Conservation (phyloP, 2,113 vertebrate genomes). For the Xerus inauris region DNA sequence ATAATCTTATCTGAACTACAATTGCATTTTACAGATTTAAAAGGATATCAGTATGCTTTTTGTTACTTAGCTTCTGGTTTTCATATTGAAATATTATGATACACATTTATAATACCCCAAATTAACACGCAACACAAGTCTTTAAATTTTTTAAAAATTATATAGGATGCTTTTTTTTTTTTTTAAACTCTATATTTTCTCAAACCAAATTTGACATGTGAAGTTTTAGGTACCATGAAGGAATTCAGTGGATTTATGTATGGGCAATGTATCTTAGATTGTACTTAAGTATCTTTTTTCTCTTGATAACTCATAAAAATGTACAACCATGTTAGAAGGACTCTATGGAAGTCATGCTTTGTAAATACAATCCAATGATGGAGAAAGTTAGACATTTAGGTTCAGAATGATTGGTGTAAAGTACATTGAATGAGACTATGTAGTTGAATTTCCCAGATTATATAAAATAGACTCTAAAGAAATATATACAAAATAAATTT, state of each 20-base stretch:
- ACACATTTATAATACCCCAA: not conserved
- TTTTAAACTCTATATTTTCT: not conserved
- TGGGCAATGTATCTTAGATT: not conserved
- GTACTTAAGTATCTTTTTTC: conserved; percentile 26
- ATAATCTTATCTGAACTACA: not conserved
- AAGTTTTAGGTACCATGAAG: conserved; percentile 14
- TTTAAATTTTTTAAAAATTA: conserved; percentile 20
- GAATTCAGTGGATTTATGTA: not conserved
- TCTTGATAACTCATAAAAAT: conserved; percentile 67
- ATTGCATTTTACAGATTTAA: not conserved
- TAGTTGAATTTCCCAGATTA: conserved; percentile 82
- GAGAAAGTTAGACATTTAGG: conserved; percentile 56
- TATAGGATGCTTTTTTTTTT: not conserved
- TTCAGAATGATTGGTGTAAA: conserved; percentile 72
- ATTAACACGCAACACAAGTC: not conserved
- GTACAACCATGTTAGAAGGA: conserved; percentile 19
- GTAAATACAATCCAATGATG: conserved; percentile 69
- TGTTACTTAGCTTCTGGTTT: not conserved
- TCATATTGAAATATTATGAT: not conserved
- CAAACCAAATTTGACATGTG: conserved; percentile 4
- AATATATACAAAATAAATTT: conserved; percentile 75
- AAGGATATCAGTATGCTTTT: not conserved
- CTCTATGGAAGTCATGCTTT: conserved; percentile 29
- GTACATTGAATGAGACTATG: conserved; percentile 76
- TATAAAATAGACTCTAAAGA: conserved; percentile 80